A percentile compares a stretch with the other conserved stretches of the same genome.
Conservation (phyloP, 2,888 invertebrate species). For the Volucella zonaria region DNA sequence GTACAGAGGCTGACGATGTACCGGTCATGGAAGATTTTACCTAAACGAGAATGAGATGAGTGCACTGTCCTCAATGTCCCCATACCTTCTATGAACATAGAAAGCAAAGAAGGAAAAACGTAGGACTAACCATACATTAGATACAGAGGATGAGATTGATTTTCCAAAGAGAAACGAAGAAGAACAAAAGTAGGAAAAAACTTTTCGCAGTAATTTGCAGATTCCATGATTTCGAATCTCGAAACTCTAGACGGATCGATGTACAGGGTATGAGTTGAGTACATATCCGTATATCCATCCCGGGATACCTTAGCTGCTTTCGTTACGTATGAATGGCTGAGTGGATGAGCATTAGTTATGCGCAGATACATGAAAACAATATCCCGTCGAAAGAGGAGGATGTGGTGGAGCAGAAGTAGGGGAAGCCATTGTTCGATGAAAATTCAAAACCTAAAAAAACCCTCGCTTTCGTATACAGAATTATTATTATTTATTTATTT, state of each 20-base stretch:
- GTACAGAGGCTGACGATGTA: neutral
- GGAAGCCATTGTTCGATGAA: slow-evolving; percentile 47
- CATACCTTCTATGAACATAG: too few relatives aligned
- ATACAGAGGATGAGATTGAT: slow-evolving; percentile 29
- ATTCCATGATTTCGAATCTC: slow-evolving; percentile 38
- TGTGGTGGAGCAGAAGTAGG: neutral
- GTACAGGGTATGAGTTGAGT: slow-evolving; percentile 9
- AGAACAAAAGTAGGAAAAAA: too few relatives aligned
- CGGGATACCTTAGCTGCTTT: slow-evolving; percentile 1
- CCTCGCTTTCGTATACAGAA: slow-evolving; percentile 42
- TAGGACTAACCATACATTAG: slow-evolving; percentile 37
- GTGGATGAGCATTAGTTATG: slow-evolving; percentile 6
- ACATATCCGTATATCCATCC: slow-evolving; percentile 19
- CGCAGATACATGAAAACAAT: slow-evolving; percentile 36
- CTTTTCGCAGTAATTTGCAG: slow-evolving; percentile 10
- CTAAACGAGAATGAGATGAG: slow-evolving; percentile 55
- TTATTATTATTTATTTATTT: neutral
- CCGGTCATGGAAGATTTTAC: slow-evolving; percentile 32
- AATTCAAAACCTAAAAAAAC: slow-evolving; percentile 28
- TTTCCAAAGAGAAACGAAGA: neutral
- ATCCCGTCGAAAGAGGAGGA: neutral
- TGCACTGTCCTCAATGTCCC: slow-evolving; percentile 46
- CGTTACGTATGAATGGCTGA: slow-evolving; percentile 38
- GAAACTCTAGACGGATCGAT: slow-evolving; percentile 49
- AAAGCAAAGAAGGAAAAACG: slow-evolving; percentile 20